Base-by-base conservation (phyloP, 2,113 vertebrate species). In the Elgaria multicarinata region DNA sequence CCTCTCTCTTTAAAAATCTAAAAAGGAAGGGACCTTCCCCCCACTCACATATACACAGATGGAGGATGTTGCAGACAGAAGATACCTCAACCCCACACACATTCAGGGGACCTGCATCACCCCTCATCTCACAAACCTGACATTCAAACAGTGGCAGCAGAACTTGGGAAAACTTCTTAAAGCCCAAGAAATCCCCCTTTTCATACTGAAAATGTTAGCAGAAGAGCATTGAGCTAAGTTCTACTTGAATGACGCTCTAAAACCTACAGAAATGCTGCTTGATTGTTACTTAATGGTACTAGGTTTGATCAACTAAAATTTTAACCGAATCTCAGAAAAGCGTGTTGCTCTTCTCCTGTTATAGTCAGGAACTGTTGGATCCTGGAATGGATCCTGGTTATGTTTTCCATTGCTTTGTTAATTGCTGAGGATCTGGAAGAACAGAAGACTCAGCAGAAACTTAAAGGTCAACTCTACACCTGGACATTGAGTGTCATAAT, bases 311-410 rank as follows among this genome's bases (percentile, higher is more conserved):
- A 53, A 1, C 64, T 0, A 3, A 75, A 62, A 2, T 44, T 74
- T 67, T 0, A 82, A 50, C 33, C 36, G 74, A 71, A n/a, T 50
- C 78, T 0, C 1, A 6, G 42, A 20, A 1, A 14, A 53, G 3
- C 0, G 2, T 22, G 0, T 4, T 22, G 42, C 33, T 44, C 39
- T 39, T 10, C n/a, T 8, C 42, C 50, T 31, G 39, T 84, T 12
- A 0, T 20, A 18, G 5, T 24, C 0, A 82, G 67, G n/a, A n/a
- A n/a, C n/a, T n/a, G n/a, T n/a, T n/a, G n/a, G n/a, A n/a, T n/a
- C n/a, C n/a, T n/a, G n/a, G n/a, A n/a, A n/a, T n/a, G n/a, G n/a
- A n/a, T n/a, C n/a, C n/a, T n/a, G n/a, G n/a, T n/a, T n/a, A n/a
- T n/a, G n/a, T n/a, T n/a, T n/a, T n/a, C n/a, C n/a, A n/a, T n/a